Conservation (phyloP, 2,888 invertebrate species). For the Ischnus inquisitorius region DNA sequence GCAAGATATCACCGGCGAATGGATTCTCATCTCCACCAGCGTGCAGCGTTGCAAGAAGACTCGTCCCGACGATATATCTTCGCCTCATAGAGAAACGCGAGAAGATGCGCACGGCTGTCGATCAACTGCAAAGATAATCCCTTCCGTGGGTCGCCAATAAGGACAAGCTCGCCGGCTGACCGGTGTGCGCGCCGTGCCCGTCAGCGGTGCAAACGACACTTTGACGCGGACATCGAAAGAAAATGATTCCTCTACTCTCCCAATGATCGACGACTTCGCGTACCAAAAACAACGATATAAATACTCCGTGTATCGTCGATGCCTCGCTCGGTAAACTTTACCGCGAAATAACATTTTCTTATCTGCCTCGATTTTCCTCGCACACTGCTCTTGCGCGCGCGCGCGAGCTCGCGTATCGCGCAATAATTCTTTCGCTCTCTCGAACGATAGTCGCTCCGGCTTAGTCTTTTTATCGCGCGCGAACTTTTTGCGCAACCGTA, state of each 20-base stretch:
- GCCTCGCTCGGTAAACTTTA: constrained; percentile 24
- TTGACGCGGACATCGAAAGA: constrained; percentile 33
- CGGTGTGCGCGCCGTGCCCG: constrained; percentile 17
- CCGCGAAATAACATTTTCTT: constrained; percentile 45
- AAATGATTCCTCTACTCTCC: constrained; percentile 46
- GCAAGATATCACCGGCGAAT: constrained; percentile 55
- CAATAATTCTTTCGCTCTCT: constrained; percentile 39
- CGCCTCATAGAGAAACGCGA: constrained; percentile 15
- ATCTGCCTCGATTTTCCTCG: constrained; percentile 37
- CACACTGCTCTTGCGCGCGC: constrained; percentile 3
- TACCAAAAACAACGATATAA: neutral
- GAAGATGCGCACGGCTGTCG: constrained; percentile 53
- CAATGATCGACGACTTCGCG: constrained; percentile 44
- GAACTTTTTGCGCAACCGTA: neutral
- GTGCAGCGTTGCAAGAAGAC: constrained; percentile 35
- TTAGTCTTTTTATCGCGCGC: constrained; percentile 12
- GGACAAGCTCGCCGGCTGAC: constrained; percentile 7
- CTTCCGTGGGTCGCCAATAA: constrained; percentile 56
- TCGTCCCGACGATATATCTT: constrained; percentile 28
- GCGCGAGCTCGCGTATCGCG: neutral
- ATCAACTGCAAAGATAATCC: constrained; percentile 61
- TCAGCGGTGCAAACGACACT: constrained; percentile 46
- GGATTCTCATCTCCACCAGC: neutral
- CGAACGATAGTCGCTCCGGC: neutral
- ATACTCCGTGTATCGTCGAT: neutral